Percentiles rank a stretch among this genome's conserved stretches.
phyloP scores from a whole-genome alignment of 2,888 invertebrate genomes.

The Cremastobaeus sp. region DNA sequence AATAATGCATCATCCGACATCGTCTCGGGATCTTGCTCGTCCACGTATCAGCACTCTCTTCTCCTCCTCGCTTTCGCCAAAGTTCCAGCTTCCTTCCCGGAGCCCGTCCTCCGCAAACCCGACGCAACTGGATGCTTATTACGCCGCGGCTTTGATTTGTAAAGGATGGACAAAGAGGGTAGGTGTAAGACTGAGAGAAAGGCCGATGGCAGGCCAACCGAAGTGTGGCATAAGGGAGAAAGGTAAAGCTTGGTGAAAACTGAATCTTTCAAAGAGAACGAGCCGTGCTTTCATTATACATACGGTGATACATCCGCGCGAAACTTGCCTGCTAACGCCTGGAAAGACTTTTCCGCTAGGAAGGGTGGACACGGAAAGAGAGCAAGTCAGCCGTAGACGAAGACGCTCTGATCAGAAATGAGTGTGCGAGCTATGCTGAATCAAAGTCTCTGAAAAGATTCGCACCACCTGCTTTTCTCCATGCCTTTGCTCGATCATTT shows the following conservation, averaged over 20 bases:
- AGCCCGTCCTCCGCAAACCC: conserved; percentile 47
- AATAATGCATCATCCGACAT: conserved; percentile 77
- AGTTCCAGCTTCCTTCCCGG: conserved; percentile 55
- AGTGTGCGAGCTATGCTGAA: conserved; percentile 51
- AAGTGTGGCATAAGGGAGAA: conserved; percentile 44
- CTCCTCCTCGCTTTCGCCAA: conserved; percentile 56
- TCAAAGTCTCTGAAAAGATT: conserved; percentile 56
- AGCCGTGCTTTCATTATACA: conserved; percentile 69
- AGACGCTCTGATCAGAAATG: conserved; percentile 57
- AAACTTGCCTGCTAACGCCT: conserved; percentile 63
- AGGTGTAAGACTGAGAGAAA: conserved; percentile 49
- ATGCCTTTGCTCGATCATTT: conserved; percentile 52
- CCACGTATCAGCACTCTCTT: conserved; percentile 69
- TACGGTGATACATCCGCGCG: conserved; percentile 66
- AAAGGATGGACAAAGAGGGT: conserved; percentile 67
- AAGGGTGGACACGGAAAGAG: conserved; percentile 59
- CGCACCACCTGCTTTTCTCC: conserved; percentile 55
- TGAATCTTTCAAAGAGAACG: conserved; percentile 70
- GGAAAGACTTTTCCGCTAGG: conserved; percentile 62
- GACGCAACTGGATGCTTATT: conserved; percentile 71
- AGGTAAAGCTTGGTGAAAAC: conserved; percentile 68
- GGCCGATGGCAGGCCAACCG: conserved; percentile 56
- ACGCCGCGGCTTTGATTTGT: conserved; percentile 77
- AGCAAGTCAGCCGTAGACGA: conserved; percentile 52
- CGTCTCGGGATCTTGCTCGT: conserved; percentile 67